Evolutionary conservation across 2,113 vertebrate species (phyloP), one percentile per base, ranked within the genome.

Genomic region (Sceloporus undulatus): DNA sequence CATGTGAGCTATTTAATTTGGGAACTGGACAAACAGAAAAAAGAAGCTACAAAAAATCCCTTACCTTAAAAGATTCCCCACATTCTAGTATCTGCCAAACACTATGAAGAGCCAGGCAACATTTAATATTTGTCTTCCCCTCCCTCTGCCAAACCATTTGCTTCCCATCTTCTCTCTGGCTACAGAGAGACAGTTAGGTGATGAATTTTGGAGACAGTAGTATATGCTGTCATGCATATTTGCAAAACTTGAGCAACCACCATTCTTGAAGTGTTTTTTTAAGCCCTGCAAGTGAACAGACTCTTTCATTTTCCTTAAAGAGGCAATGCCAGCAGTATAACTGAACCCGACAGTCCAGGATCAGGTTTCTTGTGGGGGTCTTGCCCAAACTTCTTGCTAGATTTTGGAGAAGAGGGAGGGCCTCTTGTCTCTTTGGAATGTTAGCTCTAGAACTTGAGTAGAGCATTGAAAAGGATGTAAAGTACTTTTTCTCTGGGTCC

Each of bases 171-270:
- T 14, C 40, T 86, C 9, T 79, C n/a, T 79, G 75, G 38, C 73
- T 68, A 1, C 27, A 70, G 38, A 82, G 2, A 85, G 38, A 68
- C 10, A 68, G n/a, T 21, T 80, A 80, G 85, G 40, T 78, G 42
- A 52, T 78, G 62, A 25, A 78, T 85, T 86, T 79, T 70, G 62
- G 62, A 86, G 85, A 62, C 59, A 79, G 65, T 56, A 62, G 25
- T 34, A 42, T 85, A 77, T 77, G n/a, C 40, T 66, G 40, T 19
- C 59, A 65, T 48, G 38, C 56, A n/a, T 66, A 23, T 29, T 78
- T 78, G 38, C 71, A n/a, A 77, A 52, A 23, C 74, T 85, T 77
- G 84, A 65, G 25, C 6, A 85, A 77, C 59, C 9, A 18, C 29
- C 27, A 48, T 77, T 85, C 74, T 62, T 40, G 4, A 79, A 62